phyloP scores from a whole-genome alignment of 2,888 invertebrate species.

The Oscheius sp. region DNA sequence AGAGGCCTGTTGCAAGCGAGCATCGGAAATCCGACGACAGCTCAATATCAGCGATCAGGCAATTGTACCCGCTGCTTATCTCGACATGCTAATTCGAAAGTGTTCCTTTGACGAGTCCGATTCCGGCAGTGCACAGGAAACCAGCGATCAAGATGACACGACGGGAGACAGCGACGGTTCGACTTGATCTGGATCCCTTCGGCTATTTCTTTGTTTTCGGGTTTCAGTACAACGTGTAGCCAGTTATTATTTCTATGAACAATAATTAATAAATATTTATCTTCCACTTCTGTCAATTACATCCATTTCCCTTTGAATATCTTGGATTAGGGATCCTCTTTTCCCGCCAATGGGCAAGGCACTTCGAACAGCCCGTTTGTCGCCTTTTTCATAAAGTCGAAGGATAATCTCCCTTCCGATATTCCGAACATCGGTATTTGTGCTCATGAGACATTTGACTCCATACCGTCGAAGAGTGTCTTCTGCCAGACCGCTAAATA shows the following conservation, averaged over 20 bases:
- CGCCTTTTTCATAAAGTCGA: constrained; percentile 31
- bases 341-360: constrained; percentile 14
- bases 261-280: constrained; percentile 3
- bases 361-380: constrained; percentile 22
- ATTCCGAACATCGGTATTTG: background rate
- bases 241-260: background rate
- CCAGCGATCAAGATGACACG: constrained; percentile 13
- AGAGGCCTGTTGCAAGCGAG: constrained; percentile 20
- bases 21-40: constrained; percentile 22
- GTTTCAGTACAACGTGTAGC: constrained; percentile 26
- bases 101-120: constrained; percentile 35
- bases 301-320: constrained; percentile 26
- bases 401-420: constrained; percentile 21
- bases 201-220: constrained; percentile 5
- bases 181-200: background rate
- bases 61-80: constrained; percentile 38
- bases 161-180: constrained; percentile 29
- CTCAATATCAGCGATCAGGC: constrained; percentile 22
- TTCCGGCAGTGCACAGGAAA: background rate
- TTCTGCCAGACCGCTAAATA: constrained; percentile 21
- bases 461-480: constrained; percentile 12
- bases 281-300: background rate
- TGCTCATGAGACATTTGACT: constrained; percentile 18
- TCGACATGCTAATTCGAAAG: constrained; percentile 37
- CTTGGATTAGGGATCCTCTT: constrained; percentile 18